Base-by-base conservation (phyloP, 1,140 invertebrate species). In the Drosophila aff. region DNA sequence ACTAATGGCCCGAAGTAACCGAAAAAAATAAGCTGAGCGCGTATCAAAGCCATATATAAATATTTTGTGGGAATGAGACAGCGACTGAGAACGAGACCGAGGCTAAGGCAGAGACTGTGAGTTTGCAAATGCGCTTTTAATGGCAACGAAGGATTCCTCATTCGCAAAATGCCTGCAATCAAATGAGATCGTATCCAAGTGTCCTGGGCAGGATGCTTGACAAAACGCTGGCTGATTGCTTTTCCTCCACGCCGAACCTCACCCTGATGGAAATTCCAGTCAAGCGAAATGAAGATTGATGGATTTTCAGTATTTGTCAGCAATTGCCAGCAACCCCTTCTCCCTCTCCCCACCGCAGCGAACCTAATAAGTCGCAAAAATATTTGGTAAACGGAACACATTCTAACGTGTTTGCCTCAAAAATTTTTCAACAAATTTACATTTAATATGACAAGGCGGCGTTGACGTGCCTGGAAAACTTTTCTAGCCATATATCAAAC, bases 81-180 rank as follows among this genome's bases (percentile, higher is more conserved):
- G 40, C 7, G 16, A 41, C 40, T n/a, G 46, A 26, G 26, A 11
- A 63, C 26, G 18, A 36, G 36, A 40, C 49, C 5, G 9, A 23
- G 26, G 31, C 13, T 55, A 33, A n/a, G 55, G 16, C 36, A 4
- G 53, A 61, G 53, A 15, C 21, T 57, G 53, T 65, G 64, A 47
- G 49, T 53, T 44, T 78, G 58, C 67, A 84, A 90, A 90, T 86
- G 82, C 76, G 78, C 80, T 82, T 90, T 89, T 90, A 90, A 90
- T 90, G 85, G 52, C 44, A 69, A 58, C 15, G 53, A 40, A 69
- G 71, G 71, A 76, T 80, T 63, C 71, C 68, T 46, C 21, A 40
- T 55, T 55, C 53, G 53, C 21, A 10, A 60, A 60, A 64, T 49
- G 65, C 53, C 60, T 65, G 64, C 50, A 73, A 65, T 67, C 53